Evolutionary conservation across 2,888 invertebrate genomes (phyloP), one percentile per base, ranked within the genome.

Genomic region (Acrobasis suavella): DNA sequence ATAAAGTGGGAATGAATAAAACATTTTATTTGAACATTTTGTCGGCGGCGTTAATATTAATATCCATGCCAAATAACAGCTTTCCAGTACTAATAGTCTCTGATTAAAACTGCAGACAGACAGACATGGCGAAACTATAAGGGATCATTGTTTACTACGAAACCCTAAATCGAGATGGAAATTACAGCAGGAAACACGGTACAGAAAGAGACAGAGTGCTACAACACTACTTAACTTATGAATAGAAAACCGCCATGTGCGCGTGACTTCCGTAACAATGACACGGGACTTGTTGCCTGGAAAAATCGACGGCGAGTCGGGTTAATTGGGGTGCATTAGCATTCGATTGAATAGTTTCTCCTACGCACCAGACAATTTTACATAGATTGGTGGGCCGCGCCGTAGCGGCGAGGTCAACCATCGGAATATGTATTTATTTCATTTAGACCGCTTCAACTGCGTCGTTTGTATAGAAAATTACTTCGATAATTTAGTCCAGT

Each of bases 361-460:
- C 50, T 37, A 37, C 83, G 81, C 74, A 77, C 75, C 74, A 79
- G 79, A 79, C 80, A 55, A 54, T 49, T 65, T 69, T 64, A 74
- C 73, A 72, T 73, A 68, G 73, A 73, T 74, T 67, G 63, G 67
- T 72, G 67, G 74, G 72, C 66, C 75, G 67, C 75, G 73, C 66
- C 75, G 42, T 12, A 12, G 2, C 14, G 63, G 22, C 49, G 50
- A 75, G 86, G 83, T 85, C 83, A 83, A 73, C 70, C 73, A 67
- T 73, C 78, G 83, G 77, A 82, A 85, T 85, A 87, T 84, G 83
- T 75, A n/a, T n/a, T n/a, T n/a, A 86, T 72, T 82, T 77, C 81
- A 82, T 84, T 84, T 77, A 81, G 72, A 59, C 58, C 52, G 38
- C 12, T 55, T 42, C 17, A 64, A 65, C 52, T 64, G 63, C 66